Base-by-base conservation (phyloP, 2,888 invertebrate genomes). In the Punctoribates punctum region DNA sequence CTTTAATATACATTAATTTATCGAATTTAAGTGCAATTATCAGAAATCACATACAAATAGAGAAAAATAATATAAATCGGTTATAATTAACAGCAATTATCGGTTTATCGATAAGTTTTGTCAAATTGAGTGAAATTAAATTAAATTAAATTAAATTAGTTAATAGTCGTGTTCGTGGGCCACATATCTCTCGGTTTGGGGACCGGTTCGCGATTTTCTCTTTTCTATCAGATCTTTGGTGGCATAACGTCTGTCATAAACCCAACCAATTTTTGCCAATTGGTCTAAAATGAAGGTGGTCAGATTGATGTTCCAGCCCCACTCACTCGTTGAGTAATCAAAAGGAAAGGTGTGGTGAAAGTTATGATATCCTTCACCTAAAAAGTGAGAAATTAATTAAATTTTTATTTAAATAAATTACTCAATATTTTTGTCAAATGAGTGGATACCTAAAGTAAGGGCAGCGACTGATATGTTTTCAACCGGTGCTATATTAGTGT, bases 401-500 rank as follows among this genome's bases (percentile, higher is more conserved):
- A 27, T 5, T 11, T 2, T 11, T 62, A n/a, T 15, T 65, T 5
- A 29, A 65, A 27, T 29, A 27, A 5, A 25, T 25, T n/a, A 8
- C 17, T 54, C 17, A 42, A 57, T 20, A 57, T 57, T 23, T 20
- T 57, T 23, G 4, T 42, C 9, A 2, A 15, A 29, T 62, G 1
- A 4, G 11, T 27, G 5, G 2, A 62, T 25, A 6, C 81, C 84
- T 6, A 82, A 80, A 0, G 84, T 83, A 20, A 82, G 80, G 8
- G 83, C 78, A 0, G 82, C 81, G 1, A 85, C 84, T 5, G 81
- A 78, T 6, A 80, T 76, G 79, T 84, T 85, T 79, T 85, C 83
- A 1, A 82, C 81, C 0, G 85, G 84, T 78, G 83, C 84, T 79
- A 85, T 85, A 73, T 82, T 91, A 90, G 87, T 90, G 85, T 96